phyloP scores from a whole-genome alignment of 2,888 invertebrate genomes.

The Escarpia spicata region DNA sequence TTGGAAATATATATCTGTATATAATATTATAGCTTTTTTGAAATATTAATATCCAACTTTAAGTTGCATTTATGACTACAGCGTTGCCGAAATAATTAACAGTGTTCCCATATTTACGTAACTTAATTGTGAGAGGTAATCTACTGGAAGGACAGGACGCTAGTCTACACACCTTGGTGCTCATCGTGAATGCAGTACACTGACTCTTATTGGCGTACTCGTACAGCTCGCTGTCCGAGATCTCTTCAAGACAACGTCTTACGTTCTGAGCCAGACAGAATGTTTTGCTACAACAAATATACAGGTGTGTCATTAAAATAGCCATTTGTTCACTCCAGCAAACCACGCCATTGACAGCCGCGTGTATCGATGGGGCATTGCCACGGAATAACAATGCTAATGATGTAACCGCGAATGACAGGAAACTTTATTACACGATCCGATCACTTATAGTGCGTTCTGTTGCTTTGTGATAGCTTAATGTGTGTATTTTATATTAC shows the following conservation, averaged over 20 bases:
- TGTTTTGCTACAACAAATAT: not conserved
- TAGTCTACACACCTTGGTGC: not conserved
- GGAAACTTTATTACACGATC: not conserved
- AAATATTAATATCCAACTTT: too few species aligned
- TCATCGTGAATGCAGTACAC: not conserved
- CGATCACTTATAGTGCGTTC: too few species aligned
- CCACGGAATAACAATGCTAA: not conserved
- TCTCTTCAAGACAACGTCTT: not conserved
- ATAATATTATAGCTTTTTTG: too few species aligned
- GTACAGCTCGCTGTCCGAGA: not conserved
- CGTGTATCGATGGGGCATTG: not conserved
- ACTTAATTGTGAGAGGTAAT: not conserved
- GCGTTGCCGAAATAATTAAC: too few species aligned
- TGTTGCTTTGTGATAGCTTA: too few species aligned
- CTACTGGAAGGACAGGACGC: not conserved
- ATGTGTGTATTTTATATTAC: too few species aligned
- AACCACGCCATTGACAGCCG: not conserved
- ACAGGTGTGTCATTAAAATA: not conserved
- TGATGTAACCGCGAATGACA: not conserved
- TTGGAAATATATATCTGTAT: too few species aligned
- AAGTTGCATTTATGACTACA: too few species aligned
- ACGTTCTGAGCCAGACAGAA: not conserved
- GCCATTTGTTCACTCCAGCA: not conserved
- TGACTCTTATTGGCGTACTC: not conserved
- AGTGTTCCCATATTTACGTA: too few species aligned